Conservation (phyloP, 2,797 vertebrate genomes). For the Pseudopleuronectes americanus region DNA sequence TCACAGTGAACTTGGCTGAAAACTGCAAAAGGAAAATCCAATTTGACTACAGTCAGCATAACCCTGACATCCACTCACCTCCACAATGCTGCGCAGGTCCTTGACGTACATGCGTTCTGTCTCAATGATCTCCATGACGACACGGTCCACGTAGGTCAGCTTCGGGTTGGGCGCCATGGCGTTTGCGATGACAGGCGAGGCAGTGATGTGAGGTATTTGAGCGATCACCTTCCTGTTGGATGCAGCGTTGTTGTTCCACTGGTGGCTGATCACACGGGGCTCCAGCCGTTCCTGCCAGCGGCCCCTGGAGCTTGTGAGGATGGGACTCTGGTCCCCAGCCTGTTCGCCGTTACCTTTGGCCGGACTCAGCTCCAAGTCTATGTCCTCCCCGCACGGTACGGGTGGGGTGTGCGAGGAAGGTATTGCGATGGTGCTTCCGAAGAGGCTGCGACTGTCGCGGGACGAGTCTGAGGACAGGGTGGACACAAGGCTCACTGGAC, state of each 20-base stretch:
- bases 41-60: not conserved
- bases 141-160: constrained; percentile 92
- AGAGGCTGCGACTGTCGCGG: constrained; percentile 83
- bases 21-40: constrained; percentile 21
- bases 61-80: constrained; percentile 83
- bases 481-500: constrained; percentile 85
- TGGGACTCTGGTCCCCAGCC: constrained; percentile 35
- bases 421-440: constrained; percentile 77
- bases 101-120: constrained; percentile 95
- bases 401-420: constrained; percentile 64
- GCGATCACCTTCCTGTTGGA: constrained; percentile 52
- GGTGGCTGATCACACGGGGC: constrained; percentile 40
- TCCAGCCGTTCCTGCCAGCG: constrained; percentile 53
- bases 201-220: constrained; percentile 49
- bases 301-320: constrained; percentile 30
- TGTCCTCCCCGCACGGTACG: constrained; percentile 71
- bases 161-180: constrained; percentile 83
- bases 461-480: constrained; percentile 87
- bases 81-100: constrained; percentile 94
- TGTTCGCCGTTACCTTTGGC: constrained; percentile 54
- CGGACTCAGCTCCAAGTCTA: constrained; percentile 82
- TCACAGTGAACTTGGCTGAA: constrained; percentile 39
- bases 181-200: constrained; percentile 81
- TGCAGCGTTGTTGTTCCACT: constrained; percentile 77
- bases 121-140: constrained; percentile 96